These are phyloP conservation scores for Hepsetus odoe DNA, from an alignment of 2,113 vertebrate genomes.

Conservation along the genomic window DNA sequence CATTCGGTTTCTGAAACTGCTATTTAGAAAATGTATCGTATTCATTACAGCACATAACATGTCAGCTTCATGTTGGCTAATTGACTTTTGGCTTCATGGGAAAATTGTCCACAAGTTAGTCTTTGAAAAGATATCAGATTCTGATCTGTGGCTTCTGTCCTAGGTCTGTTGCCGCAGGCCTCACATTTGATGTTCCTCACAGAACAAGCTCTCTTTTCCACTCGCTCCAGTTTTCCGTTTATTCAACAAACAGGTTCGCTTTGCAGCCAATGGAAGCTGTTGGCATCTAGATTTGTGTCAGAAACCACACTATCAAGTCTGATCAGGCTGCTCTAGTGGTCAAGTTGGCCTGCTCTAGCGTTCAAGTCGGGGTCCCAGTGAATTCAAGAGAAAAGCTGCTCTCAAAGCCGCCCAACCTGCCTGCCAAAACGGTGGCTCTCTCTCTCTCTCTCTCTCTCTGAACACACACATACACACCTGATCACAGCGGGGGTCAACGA, in stretches of 20 bases:
- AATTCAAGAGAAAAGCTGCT: not conserved
- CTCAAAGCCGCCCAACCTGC: not conserved
- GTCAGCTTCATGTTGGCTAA: no score
- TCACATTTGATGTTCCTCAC: not conserved
- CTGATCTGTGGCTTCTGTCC: not conserved
- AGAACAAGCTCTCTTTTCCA: not conserved
- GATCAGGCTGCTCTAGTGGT: no score
- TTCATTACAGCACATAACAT: no score
- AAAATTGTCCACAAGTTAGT: no score
- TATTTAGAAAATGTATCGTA: no score
- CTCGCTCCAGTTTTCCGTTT: not conserved
- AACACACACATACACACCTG: constrained; percentile 49
- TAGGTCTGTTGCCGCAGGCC: not conserved
- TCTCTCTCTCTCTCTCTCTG: constrained; percentile 22
- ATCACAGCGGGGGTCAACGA: constrained; percentile 21
- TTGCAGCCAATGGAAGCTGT: no score
- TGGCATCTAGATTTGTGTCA: no score
- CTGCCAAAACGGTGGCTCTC: not conserved
- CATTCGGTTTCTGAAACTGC: no score
- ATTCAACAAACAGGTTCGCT: not conserved
- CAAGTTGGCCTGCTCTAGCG: not conserved
- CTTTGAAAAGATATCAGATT: no score
- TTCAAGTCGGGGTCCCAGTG: not conserved
- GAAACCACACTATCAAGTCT: no score
- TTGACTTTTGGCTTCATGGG: no score